Base-by-base conservation (phyloP, 2,113 vertebrate species). In the Peromyscus polionotus region DNA sequence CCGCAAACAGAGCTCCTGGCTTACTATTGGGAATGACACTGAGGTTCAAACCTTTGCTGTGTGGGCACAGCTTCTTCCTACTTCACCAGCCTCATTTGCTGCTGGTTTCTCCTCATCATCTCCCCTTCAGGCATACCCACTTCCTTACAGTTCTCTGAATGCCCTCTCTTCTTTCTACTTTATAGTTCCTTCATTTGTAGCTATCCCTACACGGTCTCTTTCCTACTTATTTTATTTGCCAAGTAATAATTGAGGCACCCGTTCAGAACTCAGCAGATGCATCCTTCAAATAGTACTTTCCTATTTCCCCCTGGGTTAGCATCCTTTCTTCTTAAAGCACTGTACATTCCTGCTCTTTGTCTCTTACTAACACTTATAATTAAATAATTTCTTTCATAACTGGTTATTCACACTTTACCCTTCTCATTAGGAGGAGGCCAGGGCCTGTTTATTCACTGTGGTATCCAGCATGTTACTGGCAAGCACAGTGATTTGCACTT, bases 381-480 rank as follows among this genome's bases (percentile, higher is more conserved):
- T 54, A 61, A 90, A 77, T 89, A 59, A 83, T 88, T 86, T 33
- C 70, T 26, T 91, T 7, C 54, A 3, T 94, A 86, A 83, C 73
- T 95, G 16, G 9, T 84, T 54, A 26, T 80, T 93, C 48, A 88
- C 22, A 24, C 96, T 61, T 96, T 94, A 85, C 36, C n/a, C 80
- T 28, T 36, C n/a, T 24, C 24, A 67, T 16, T 72, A 76, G 36
- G 31, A n/a, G 17, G 61, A 94, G 31, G 26, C 24, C 54, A 92
- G 51, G 57, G 11, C 7, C 68, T 19, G 19, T 80, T 63, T 94
- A 48, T 91, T 94, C 9, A 51, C 33, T 87, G 5, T 75, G n/a
- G 0, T 84, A 33, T 95, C 20, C 48, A 81, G 31, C 51, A 57
- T 20, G 19, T 81, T 1, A 17, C 5, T 17, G 72, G 16, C 59